Conservation (phyloP, 2,797 vertebrate species). For the Bufotes viridis region DNA sequence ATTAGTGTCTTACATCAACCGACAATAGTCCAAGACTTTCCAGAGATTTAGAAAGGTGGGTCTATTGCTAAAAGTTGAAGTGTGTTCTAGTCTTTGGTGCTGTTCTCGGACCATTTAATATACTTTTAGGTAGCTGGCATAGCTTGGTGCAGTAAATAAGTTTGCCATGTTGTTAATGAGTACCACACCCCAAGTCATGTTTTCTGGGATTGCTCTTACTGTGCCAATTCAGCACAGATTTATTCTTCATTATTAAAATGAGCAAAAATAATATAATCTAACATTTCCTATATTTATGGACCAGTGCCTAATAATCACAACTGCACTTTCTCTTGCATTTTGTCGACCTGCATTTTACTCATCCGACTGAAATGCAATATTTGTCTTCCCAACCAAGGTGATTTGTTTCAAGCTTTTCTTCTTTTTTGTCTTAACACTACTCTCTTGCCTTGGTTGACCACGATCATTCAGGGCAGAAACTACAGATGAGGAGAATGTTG, state of each 20-base stretch:
- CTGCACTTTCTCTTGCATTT: background rate
- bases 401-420: slow-evolving; percentile 68
- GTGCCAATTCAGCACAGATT: background rate
- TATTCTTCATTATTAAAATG: background rate
- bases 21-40: no score
- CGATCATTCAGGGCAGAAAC: slow-evolving; percentile 64
- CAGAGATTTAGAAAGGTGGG: background rate
- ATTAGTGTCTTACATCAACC: no score
- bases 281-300: background rate
- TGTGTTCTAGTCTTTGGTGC: background rate
- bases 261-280: background rate
- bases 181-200: background rate
- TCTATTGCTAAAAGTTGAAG: background rate
- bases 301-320: background rate
- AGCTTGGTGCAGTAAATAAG: background rate
- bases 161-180: background rate
- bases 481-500: slow-evolving; percentile 3
- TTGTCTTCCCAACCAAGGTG: slow-evolving; percentile 74
- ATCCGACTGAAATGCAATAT: slow-evolving; percentile 77
- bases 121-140: background rate
- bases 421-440: slow-evolving; percentile 71
- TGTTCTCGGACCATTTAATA: background rate
- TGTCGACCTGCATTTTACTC: background rate
- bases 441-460: slow-evolving; percentile 42
- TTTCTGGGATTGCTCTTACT: background rate